Evolutionary conservation across 2,888 invertebrate species (phyloP).

Genomic region (Hirtodrosophila trivittata): DNA sequence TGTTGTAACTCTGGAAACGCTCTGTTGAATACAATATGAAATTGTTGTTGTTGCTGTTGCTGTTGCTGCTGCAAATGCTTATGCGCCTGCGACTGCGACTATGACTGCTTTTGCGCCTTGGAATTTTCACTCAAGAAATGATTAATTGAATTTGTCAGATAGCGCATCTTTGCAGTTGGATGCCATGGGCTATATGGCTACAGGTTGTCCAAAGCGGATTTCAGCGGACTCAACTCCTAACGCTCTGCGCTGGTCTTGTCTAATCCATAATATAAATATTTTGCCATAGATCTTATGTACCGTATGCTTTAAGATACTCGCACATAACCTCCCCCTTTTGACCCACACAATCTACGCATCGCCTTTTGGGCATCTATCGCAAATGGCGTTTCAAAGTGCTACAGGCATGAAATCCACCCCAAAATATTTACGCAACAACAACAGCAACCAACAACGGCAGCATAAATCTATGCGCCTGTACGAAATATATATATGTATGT

Average conservation of each 20-base stretch:
- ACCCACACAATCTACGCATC: conserved; percentile 47
- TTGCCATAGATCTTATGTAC: not conserved
- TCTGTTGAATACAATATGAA: conserved; percentile 54
- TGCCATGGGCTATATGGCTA: conserved; percentile 26
- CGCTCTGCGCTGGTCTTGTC: not conserved
- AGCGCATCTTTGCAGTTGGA: conserved; percentile 64
- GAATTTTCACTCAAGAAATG: conserved; percentile 70
- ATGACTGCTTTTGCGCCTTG: conserved; percentile 37
- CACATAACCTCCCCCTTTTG: conserved; percentile 13
- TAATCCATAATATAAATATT: conserved; percentile 4
- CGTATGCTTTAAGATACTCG: conserved; percentile 2
- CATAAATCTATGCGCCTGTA: conserved; percentile 52
- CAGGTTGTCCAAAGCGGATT: conserved; percentile 32
- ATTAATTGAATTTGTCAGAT: conserved; percentile 74
- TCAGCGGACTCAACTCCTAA: not conserved
- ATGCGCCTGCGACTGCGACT: conserved; percentile 9
- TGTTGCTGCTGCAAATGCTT: conserved; percentile 13
- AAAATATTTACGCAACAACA: conserved; percentile 43
- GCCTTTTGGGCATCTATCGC: conserved; percentile 31
- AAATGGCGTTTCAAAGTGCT: conserved; percentile 57
- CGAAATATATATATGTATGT: conserved; percentile 4
- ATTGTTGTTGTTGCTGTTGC: conserved; percentile 20
- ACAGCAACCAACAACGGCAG: conserved; percentile 29
- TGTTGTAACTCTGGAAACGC: conserved; percentile 72
- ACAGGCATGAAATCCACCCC: conserved; percentile 61